Percentiles rank a stretch among this genome's conserved stretches.
Evolutionary conservation across 2,888 invertebrate species (phyloP).

Genomic region (Pinctada fucata): DNA sequence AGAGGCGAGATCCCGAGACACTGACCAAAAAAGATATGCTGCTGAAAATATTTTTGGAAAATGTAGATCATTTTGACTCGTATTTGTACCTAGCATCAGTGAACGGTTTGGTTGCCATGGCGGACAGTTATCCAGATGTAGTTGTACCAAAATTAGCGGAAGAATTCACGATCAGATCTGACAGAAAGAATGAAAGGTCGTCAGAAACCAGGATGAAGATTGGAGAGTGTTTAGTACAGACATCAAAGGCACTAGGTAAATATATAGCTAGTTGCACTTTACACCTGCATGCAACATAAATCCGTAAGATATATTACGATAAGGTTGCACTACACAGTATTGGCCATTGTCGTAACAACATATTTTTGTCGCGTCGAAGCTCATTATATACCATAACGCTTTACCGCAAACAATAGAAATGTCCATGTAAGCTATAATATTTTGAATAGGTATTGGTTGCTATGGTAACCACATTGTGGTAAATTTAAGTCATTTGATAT

Average conservation of each 20-base stretch:
- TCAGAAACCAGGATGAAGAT: slow-evolving; percentile 84
- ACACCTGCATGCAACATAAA: no score
- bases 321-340: no score
- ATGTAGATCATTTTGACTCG: slow-evolving; percentile 87
- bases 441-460: no score
- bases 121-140: slow-evolving; percentile 83
- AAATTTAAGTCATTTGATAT: no score
- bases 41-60: slow-evolving; percentile 86
- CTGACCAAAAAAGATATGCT: slow-evolving; percentile 79
- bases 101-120: slow-evolving; percentile 85
- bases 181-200: slow-evolving; percentile 18
- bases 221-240: slow-evolving; percentile 88
- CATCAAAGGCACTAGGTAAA: slow-evolving; percentile 84
- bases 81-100: slow-evolving; percentile 89
- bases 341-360: no score
- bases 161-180: slow-evolving; percentile 79
- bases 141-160: slow-evolving; percentile 84
- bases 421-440: no score
- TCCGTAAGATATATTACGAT: no score
- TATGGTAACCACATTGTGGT: no score
- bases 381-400: no score
- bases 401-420: no score
- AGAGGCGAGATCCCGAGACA: slow-evolving; percentile 82
- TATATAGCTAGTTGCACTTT: not conserved
- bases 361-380: no score